Evolutionary conservation across 1,140 invertebrate genomes (phyloP), one percentile per base, ranked within the genome.

Genomic region (Dufourea novaeangliae): DNA sequence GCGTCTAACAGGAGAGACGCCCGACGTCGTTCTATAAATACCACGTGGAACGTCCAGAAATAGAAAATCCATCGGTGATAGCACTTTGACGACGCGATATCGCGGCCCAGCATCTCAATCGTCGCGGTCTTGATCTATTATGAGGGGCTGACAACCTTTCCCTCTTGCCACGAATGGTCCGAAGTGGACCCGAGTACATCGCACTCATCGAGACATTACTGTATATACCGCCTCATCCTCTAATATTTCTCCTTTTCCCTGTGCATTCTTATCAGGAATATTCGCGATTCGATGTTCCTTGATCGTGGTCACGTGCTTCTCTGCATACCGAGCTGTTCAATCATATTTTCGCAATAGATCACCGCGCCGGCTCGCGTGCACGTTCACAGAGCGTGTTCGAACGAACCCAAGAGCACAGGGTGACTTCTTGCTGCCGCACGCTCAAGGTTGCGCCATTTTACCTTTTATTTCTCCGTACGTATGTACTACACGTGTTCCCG

Each of bases 1-100:
- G 22, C 20, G 71, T 59, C 64, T 56, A 72, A 80, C 73, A 64
- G 8, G 70, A 84, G 66, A 77, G 76, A 81, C 71, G 75, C 22
- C 71, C 46, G 54, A 25, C 75, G 70, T 70, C 59, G 62, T 41
- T 86, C 88, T 91, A 91, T 91, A 90, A 91, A 92, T 92, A 92
- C 70, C 1, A 39, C 62, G 41, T 50, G 34, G 66, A 69, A 74
- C 73, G 69, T 87, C 86, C 88, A 87, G 86, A 86, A 91, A 91
- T 91, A 90, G 90, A 90, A 91, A 90, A 90, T 90, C 85, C 82
- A 46, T 74, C 54, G 46, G 56, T 50, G 71, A 59, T 80, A 80
- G 41, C 64, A 63, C 66, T 37, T n/a, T 52, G 64, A 29, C 29
- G 59, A 20, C n/a, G 54, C 32, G 20, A 29, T 34, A 39, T 29